Evolutionary conservation across 2,888 invertebrate species (phyloP).

Genomic region (Drosophila pegasa): DNA sequence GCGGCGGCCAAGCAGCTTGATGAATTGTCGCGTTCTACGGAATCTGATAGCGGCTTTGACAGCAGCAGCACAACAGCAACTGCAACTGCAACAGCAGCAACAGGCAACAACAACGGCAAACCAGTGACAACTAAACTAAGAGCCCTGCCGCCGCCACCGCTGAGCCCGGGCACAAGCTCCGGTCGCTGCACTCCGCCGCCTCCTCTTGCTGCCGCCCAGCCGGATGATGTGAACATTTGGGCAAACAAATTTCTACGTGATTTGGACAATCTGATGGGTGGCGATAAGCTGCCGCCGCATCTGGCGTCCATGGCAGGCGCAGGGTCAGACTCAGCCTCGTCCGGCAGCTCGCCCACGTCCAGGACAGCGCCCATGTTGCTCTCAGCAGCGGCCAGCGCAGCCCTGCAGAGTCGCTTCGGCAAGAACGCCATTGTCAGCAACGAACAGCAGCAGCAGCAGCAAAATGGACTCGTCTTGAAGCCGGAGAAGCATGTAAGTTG

Average conservation of each 20-base stretch:
- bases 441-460: conserved; percentile 47
- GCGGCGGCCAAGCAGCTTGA: conserved; percentile 68
- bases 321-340: conserved; percentile 43
- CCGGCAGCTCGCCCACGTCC: conserved; percentile 68
- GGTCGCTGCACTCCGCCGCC: conserved; percentile 14
- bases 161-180: conserved; percentile 27
- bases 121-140: conserved; percentile 79
- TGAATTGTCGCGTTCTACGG: conserved; percentile 83
- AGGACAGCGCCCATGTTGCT: conserved; percentile 79
- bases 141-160: conserved; percentile 73
- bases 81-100: conserved; percentile 40
- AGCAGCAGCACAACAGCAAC: conserved; percentile 69
- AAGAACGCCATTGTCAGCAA: conserved; percentile 46
- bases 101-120: conserved; percentile 29
- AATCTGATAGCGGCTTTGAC: conserved; percentile 82
- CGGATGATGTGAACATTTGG: conserved; percentile 84
- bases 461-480: conserved; percentile 81
- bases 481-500: conserved; percentile 85
- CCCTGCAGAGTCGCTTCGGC: conserved; percentile 78
- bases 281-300: conserved; percentile 76
- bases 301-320: conserved; percentile 39
- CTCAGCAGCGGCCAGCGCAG: conserved; percentile 81
- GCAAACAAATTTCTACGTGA: conserved; percentile 85
- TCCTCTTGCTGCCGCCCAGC: conserved; percentile 40
- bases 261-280: conserved; percentile 84